Evolutionary conservation across 2,797 vertebrate species (phyloP).

Genomic region (Tangara arthus): DNA sequence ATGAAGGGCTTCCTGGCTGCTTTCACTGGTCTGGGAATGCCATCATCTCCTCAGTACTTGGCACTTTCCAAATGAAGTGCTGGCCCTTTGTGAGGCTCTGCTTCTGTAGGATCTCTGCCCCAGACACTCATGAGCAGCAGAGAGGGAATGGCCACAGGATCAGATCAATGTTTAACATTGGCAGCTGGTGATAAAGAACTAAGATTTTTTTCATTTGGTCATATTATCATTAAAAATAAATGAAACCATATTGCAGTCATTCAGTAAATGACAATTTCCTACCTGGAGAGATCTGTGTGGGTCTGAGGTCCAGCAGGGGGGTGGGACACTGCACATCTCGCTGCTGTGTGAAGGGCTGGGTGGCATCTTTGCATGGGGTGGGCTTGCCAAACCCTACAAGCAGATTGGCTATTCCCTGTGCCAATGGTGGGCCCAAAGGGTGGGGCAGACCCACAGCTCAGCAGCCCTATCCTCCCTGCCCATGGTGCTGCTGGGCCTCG

Average conservation of each 20-base stretch:
- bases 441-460: neutral
- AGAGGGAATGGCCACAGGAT: neutral
- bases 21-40: neutral
- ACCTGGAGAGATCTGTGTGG: neutral
- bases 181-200: neutral
- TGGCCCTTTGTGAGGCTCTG: neutral
- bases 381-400: neutral
- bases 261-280: neutral
- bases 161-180: neutral
- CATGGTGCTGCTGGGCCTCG: accelerated
- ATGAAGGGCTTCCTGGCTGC: neutral
- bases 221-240: neutral
- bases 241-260: neutral
- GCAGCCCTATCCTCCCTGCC: neutral
- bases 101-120: neutral
- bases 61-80: neutral
- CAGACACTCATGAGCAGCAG: accelerated
- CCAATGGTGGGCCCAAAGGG: accelerated
- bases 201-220: neutral
- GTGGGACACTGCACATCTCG: accelerated
- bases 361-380: neutral
- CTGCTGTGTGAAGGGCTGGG: accelerated
- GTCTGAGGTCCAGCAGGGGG: neutral
- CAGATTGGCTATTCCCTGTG: no score
- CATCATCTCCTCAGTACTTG: neutral